Evolutionary conservation across 2,797 vertebrate genomes (phyloP), one percentile per base, ranked within the genome.

Genomic region (Characodon lateralis): DNA sequence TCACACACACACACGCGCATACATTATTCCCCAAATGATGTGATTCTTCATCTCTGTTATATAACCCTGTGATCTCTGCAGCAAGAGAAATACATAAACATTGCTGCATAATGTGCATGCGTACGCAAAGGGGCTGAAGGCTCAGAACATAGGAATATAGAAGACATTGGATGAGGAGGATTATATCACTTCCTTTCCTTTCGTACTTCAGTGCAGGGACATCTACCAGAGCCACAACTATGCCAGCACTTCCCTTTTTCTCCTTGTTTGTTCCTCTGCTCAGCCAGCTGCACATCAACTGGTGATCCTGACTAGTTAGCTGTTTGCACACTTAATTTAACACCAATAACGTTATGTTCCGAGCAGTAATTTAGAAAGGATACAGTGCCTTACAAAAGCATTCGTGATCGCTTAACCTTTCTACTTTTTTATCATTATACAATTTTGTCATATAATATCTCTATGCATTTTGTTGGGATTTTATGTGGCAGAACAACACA

Each of bases 151-250:
- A 86, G 87, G 85, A 87, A 87, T 86, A 86, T 26, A 70, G 66
- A 81, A 85, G 74, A 85, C 69, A 81, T 89, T 93, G 92, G 93
- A 90, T 13, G 28, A 71, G 31, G 76, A 72, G 88, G 91, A 94
- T 94, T 93, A 94, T 91, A 89, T 93, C 92, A 94, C 91, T 94
- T 93, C 88, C 77, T 89, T 91, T 91, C 89, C 91, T 91, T 70
- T 81, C 89, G 77, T 77, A 81, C 85, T 91, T 91, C 86, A 91
- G 84, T 88, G 77, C 89, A 77, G 90, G 89, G 87, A 87, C 89
- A 87, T 89, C 87, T 87, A 83, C 79, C 31, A 75, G 83, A 85
- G 80, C 85, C 83, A 85, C 85, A 7, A 89, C 88, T 78, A 85
- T 86, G 88, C 84, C 87, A 82, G 76, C 35, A 46, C 83, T 87